These are phyloP conservation scores for Sarcophilus harrisii DNA, from an alignment of 2,797 vertebrate genomes.

Conservation along the genomic window DNA sequence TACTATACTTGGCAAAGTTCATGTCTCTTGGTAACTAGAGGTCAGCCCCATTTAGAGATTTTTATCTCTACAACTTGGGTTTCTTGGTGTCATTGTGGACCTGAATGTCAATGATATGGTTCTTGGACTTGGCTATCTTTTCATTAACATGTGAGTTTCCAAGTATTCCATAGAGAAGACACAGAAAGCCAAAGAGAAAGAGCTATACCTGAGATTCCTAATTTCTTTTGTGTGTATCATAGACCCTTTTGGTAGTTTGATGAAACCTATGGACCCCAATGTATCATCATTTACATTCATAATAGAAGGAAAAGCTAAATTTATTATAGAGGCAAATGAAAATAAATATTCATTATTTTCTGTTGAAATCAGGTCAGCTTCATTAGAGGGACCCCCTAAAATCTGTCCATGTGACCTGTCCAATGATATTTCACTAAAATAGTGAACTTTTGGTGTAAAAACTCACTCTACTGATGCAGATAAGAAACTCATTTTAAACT, in stretches of 20 bases:
- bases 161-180: neutral
- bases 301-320: neutral
- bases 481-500: neutral
- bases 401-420: neutral
- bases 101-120: neutral
- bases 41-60: neutral
- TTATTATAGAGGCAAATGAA: neutral
- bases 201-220: neutral
- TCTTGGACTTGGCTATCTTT: neutral
- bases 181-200: neutral
- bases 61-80: neutral
- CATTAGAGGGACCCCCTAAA: neutral
- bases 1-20: neutral
- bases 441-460: neutral
- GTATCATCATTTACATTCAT: neutral
- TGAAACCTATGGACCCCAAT: neutral
- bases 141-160: neutral
- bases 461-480: neutral
- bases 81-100: neutral
- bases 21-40: neutral
- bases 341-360: neutral
- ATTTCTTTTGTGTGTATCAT: neutral
- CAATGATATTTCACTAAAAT: neutral
- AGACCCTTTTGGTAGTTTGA: no score
- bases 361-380: neutral